Evolutionary conservation across 1,140 invertebrate genomes (phyloP), one percentile per base, ranked within the genome.

Genomic region (Triops longicaudatus): DNA sequence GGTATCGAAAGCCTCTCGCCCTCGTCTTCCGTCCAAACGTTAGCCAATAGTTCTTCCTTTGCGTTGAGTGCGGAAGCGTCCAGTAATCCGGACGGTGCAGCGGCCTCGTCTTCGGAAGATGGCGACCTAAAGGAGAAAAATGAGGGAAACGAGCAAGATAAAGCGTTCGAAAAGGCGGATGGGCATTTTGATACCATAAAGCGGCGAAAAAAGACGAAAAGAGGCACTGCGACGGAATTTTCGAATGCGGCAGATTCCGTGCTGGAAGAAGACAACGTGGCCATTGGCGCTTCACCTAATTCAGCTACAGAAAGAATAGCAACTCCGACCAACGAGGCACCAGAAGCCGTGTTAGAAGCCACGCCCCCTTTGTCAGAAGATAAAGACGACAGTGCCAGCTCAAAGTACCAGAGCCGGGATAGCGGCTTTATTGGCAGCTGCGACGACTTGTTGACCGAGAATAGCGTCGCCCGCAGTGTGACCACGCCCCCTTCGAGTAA

Each of bases 391-490:
- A 76, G 50, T 12, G 26, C n/a, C 27, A 63, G 26, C 22, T 87
- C 86, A 77, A 91, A 92, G 82, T 91, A 93, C 81, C 92, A 93
- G 77, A 93, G 91, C 81, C 85, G 93, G 76, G 93, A 95, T 83
- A 94, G 92, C 79, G 93, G 93, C 4, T 95, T 95, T 80, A 90
- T 94, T 44, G 93, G 93, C 4, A 95, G 92, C 81, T 94, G 92
- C 81, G 93, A 95, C 81, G 93, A 95, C 83, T 84, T 95, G 44
- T 84, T 94, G 7, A 91, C 92, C 81, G 87, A 80, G 82, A 63
- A 63, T 22, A n/a, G 17, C 5, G 50, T 14, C 0, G 17, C 14
- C 50, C 50, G 50, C 17, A 63, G 17, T 17, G 5, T 22, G 0
- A 41, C 28, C 12, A 78, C 31, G 22, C 41, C 76, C 1, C 11